Evolutionary conservation across 2,888 invertebrate genomes (phyloP), one percentile per base, ranked within the genome.

Genomic region (Acrobasis consociella): DNA sequence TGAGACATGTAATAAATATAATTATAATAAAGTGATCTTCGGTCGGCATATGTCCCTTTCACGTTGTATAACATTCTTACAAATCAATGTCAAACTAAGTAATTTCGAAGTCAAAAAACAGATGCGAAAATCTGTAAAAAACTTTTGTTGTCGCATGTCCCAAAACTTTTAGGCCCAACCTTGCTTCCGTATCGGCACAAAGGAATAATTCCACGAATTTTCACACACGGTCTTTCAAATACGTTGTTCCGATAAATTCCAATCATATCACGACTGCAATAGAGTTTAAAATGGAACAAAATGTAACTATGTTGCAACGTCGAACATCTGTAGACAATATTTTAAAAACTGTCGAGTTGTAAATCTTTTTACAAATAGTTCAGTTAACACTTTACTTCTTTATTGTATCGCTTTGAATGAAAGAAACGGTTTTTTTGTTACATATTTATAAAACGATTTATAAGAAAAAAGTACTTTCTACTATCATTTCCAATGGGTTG

Each of bases 301-400:
- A 53, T 8, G 37, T 31, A 37, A 37, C n/a, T 15, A 15, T n/a
- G 37, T 37, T 53, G 37, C 37, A 37, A n/a, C 15, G 13, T 38
- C 1, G 37, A 53, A 53, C 53, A 53, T 53, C 53, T 53, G 53
- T n/a, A n/a, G 53, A 8, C 53, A 53, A 53, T 53, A 53, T 53
- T 52, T 52, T 9, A 42, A 42, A 52, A 42, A 52, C 52, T 52
- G 22, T 22, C n/a, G 8, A 52, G 38, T 37, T 53, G 53, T 53
- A 53, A 53, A 53, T 53, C 53, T 53, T 37, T 37, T 53, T 53
- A 53, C 53, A 53, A 53, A 53, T 53, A 53, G 38, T 15, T 53
- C 37, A 53, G 9, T 13, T 53, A 13, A 53, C 53, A 53, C 15
- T 13, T 38, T n/a, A 53, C 53, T 38, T 3, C 7, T 53, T 37